Conservation (phyloP, 2,113 vertebrate species). For the Eulemur rufifrons region DNA sequence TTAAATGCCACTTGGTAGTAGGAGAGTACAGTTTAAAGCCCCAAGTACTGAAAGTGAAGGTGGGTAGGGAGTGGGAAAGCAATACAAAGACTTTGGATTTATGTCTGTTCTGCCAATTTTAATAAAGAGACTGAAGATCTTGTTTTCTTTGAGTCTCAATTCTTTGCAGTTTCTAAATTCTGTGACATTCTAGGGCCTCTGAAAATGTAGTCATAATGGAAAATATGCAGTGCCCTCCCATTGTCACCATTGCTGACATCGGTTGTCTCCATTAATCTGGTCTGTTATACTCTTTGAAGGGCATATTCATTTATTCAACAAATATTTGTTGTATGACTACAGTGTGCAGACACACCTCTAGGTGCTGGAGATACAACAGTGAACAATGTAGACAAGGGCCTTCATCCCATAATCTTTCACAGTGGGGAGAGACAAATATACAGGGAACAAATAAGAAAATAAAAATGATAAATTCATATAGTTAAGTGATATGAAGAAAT, state of each 20-base stretch:
- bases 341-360: neutral
- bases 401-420: neutral
- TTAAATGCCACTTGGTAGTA: neutral
- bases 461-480: neutral
- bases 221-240: neutral
- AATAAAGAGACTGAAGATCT: neutral
- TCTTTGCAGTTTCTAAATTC: neutral
- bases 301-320: neutral
- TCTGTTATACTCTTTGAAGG: neutral
- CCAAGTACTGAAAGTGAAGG: neutral
- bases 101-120: neutral
- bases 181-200: neutral
- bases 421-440: neutral
- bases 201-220: neutral
- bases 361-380: neutral
- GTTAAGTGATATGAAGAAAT: neutral
- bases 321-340: neutral
- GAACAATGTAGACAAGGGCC: neutral
- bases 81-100: neutral
- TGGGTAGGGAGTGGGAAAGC: neutral
- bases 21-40: neutral
- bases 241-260: neutral
- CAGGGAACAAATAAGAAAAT: neutral
- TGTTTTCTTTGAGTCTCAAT: neutral
- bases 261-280: neutral